Evolutionary conservation across 2,888 invertebrate genomes (phyloP).

Genomic region (Parnassius smintheus): DNA sequence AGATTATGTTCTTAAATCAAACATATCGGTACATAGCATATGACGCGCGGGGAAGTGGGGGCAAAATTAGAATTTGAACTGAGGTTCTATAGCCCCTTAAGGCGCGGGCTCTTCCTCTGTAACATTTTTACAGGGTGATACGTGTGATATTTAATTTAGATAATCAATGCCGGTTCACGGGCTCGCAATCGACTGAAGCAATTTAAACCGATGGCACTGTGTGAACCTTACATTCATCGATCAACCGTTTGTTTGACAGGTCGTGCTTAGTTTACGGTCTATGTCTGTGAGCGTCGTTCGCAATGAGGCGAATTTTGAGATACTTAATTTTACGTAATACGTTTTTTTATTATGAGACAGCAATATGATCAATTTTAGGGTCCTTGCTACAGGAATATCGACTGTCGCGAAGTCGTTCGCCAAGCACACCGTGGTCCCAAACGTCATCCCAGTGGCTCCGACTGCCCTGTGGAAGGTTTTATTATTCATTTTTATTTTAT

Average conservation of each 20-base stretch:
- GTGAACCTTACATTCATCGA: neutral
- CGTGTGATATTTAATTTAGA: too few species aligned
- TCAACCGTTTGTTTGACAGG: conserved; percentile 1
- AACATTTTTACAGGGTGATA: too few species aligned
- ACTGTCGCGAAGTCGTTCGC: conserved; percentile 76
- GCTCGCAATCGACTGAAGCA: neutral
- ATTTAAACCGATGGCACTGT: conserved; percentile 5
- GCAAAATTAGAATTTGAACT: too few species aligned
- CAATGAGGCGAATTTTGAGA: conserved; percentile 57
- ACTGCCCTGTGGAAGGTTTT: conserved; percentile 66
- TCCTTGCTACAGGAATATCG: conserved; percentile 60
- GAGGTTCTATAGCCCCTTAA: too few species aligned
- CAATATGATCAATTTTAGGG: conserved; percentile 77
- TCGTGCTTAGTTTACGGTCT: conserved; percentile 8
- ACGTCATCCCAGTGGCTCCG: conserved; percentile 86
- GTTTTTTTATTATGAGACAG: conserved; percentile 72
- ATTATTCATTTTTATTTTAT: too few species aligned
- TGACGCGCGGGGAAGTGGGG: too few species aligned
- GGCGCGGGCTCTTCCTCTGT: too few species aligned
- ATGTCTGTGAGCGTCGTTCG: conserved; percentile 5
- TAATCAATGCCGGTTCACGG: too few species aligned
- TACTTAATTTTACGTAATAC: too few species aligned
- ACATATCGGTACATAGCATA: too few species aligned
- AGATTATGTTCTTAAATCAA: too few species aligned
- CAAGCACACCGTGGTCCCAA: conserved; percentile 85